phyloP scores from a whole-genome alignment of 2,888 invertebrate genomes.

The Orthonevra nobilis region DNA sequence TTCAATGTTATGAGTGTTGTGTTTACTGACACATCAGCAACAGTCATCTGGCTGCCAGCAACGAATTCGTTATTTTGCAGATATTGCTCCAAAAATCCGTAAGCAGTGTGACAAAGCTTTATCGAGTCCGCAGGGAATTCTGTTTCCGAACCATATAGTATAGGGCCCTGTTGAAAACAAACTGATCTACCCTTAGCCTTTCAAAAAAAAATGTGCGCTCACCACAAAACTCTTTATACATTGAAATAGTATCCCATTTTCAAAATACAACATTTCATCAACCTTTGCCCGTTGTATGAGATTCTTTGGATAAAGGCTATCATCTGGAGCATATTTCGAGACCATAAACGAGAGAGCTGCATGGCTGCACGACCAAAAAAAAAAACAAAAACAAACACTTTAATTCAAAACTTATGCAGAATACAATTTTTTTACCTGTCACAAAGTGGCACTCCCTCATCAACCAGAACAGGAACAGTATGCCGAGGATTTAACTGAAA shows the following conservation, averaged over 20 bases:
- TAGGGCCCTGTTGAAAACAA: conserved; percentile 26
- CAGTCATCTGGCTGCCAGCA: conserved; percentile 65
- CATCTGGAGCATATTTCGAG: conserved; percentile 81
- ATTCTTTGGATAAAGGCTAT: conserved; percentile 82
- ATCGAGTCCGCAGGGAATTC: conserved; percentile 69
- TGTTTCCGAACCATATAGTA: conserved; percentile 69
- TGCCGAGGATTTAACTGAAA: conserved; percentile 81
- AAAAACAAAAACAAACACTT: too few relatives aligned
- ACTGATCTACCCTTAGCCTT: too few relatives aligned
- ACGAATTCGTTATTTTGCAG: conserved; percentile 71
- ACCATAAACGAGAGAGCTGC: conserved; percentile 80
- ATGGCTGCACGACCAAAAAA: too few relatives aligned
- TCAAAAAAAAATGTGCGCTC: conserved; percentile 70
- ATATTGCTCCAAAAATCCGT: conserved; percentile 73
- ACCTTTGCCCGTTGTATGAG: conserved; percentile 80
- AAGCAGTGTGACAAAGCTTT: conserved; percentile 70
- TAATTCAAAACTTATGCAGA: not conserved
- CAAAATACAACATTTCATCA: conserved; percentile 81
- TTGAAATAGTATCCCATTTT: conserved; percentile 80
- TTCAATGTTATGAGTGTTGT: conserved; percentile 75
- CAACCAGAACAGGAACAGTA: conserved; percentile 81
- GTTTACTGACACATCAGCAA: conserved; percentile 80
- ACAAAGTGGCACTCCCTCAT: conserved; percentile 80
- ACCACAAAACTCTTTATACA: conserved; percentile 78
- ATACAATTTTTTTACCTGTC: conserved; percentile 79